A percentile compares a stretch with the other conserved stretches of the same genome.
Conservation (phyloP, 2,888 invertebrate species). For the Phortica magna region DNA sequence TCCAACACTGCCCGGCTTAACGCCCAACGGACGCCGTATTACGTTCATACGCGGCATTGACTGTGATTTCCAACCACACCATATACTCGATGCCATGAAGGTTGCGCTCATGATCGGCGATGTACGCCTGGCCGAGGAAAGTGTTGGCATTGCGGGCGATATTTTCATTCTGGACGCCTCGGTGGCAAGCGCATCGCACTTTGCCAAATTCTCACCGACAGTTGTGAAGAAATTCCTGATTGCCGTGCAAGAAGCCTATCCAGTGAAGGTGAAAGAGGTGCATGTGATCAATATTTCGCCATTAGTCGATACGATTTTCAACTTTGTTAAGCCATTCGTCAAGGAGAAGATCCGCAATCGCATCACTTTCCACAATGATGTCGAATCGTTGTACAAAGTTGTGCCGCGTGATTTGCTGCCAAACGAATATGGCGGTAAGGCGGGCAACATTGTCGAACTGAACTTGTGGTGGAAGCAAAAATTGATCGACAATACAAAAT, state of each 20-base stretch:
- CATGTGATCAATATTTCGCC: slow-evolving; percentile 92
- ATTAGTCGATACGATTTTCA: slow-evolving; percentile 89
- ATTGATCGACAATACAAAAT: slow-evolving; percentile 86
- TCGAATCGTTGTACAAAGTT: slow-evolving; percentile 87
- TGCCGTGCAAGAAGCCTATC: slow-evolving; percentile 92
- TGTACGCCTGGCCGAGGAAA: slow-evolving; percentile 86
- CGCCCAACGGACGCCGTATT: slow-evolving; percentile 88
- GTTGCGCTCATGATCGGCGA: slow-evolving; percentile 91
- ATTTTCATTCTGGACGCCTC: slow-evolving; percentile 89
- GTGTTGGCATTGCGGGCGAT: slow-evolving; percentile 90
- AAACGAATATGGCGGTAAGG: slow-evolving; percentile 89
- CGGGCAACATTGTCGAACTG: slow-evolving; percentile 85
- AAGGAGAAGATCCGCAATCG: slow-evolving; percentile 92
- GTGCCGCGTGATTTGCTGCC: slow-evolving; percentile 90
- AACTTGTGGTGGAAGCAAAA: slow-evolving; percentile 89
- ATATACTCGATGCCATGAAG: slow-evolving; percentile 89
- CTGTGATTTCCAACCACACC: slow-evolving; percentile 84
- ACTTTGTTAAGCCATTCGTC: slow-evolving; percentile 91
- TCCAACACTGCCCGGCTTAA: slow-evolving; percentile 89
- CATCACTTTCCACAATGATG: slow-evolving; percentile 87
- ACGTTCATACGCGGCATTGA: slow-evolving; percentile 85
- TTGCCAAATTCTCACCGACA: slow-evolving; percentile 90
- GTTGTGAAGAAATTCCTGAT: slow-evolving; percentile 91
- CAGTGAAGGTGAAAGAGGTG: slow-evolving; percentile 91
- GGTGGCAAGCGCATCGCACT: slow-evolving; percentile 88